Evolutionary conservation across 2,888 invertebrate genomes (phyloP).

Genomic region (Eremobia ochroleuca): DNA sequence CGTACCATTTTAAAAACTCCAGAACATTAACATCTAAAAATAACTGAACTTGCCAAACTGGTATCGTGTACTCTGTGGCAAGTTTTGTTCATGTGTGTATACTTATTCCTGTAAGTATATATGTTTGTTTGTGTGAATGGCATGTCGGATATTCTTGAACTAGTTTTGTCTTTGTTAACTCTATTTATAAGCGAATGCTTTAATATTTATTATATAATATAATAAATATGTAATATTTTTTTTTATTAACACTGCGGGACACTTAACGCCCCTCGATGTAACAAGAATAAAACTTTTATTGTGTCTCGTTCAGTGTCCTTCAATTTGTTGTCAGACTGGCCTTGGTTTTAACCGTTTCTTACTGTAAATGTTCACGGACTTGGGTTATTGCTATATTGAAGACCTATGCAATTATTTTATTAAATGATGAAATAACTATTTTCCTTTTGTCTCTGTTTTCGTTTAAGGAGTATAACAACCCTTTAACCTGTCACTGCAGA

Average conservation of each 20-base stretch:
- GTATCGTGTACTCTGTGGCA: constrained; percentile 51
- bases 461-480: not conserved
- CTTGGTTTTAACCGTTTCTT: constrained; percentile 33
- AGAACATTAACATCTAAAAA: constrained; percentile 58
- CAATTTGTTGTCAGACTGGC: not conserved
- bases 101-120: constrained; percentile 3
- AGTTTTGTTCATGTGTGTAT: constrained; percentile 26
- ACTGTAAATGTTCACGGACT: not conserved
- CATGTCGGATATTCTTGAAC: constrained; percentile 62
- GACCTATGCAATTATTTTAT: not conserved
- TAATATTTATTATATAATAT: too few species aligned
- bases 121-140: constrained; percentile 49
- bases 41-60: constrained; percentile 54
- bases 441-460: not conserved
- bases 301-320: too few species aligned
- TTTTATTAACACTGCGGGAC: too few species aligned
- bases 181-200: constrained; percentile 39
- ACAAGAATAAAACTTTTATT: too few species aligned
- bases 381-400: not conserved
- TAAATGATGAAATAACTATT: not conserved
- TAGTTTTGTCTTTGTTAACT: constrained; percentile 60
- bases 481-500: too few species aligned
- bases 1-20: constrained; percentile 35
- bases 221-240: constrained; percentile 55
- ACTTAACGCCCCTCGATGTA: too few species aligned